Base-by-base conservation (phyloP, 2,797 vertebrate species). In the Salmo trutta region DNA sequence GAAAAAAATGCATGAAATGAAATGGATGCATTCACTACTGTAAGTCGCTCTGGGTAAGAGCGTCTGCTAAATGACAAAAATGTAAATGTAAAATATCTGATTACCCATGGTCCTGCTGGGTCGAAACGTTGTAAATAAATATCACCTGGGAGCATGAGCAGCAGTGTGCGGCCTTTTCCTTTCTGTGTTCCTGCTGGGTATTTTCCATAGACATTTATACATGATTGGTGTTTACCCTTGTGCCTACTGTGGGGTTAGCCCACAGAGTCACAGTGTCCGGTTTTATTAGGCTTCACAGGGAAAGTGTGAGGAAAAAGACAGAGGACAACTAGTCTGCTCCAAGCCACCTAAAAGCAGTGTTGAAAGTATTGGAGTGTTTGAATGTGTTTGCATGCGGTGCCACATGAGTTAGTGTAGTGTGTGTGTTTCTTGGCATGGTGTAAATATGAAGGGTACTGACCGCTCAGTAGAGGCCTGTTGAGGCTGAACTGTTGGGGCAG, bases 381-480 rank as follows among this genome's bases (percentile, higher is more conserved):
- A 59, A 59, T 1, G 5, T 59, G 41, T 47, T 12, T 47, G 56
- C 5, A 47, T 47, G 10, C 10, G 41, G 10, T 14, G 41, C 41
- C 10, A 47, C 41, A 12, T 47, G 10, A 47, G 41, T 47, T 47
- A 14, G 41, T 47, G 41, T 47, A 47, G 41, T 19, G 17, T 19
- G 53, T 56, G 4, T 59, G 19, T 59, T n/a, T 19, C 19, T 19
- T 54, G 56, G 6, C 56, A 59, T 21, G 56, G n/a, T 62, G 59
- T 21, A 62, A 62, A 62, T n/a, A 5, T 4, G n/a, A 62, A 62
- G 21, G 66, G 5, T 21, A 75, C 95, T 95, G 92, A 97, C 97
- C 97, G 64, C 97, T 98, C 81, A 98, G 96, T 76, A 98, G 94
- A 81, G 97, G 97, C 89, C 96, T 96, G 95, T 98, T 98, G 93